These are phyloP conservation scores for Tenthredo distinguenda DNA, from an alignment of 2,888 invertebrate genomes.

Conservation along the genomic window DNA sequence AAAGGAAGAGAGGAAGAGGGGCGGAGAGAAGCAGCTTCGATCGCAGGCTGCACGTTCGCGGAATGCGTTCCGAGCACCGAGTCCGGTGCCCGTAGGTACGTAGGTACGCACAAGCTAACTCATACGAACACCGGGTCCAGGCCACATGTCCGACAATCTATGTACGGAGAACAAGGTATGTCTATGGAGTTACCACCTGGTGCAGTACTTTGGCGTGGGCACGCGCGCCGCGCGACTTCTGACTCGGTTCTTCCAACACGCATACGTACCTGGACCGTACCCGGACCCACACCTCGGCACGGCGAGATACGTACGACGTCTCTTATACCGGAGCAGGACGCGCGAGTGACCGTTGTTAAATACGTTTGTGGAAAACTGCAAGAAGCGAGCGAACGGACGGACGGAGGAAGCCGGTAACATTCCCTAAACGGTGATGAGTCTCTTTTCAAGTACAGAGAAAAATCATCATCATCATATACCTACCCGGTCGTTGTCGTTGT, in stretches of 20 bases:
- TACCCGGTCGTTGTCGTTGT: no score
- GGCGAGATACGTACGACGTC: not conserved
- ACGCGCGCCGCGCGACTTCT: constrained; percentile 51
- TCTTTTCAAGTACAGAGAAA: constrained; percentile 14
- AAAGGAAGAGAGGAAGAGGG: not conserved
- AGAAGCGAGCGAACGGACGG: constrained; percentile 57
- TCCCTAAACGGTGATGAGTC: constrained; percentile 34
- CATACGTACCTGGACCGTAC: constrained; percentile 15
- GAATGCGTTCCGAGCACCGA: constrained; percentile 60
- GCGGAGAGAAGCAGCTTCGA: not conserved
- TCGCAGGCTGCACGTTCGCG: constrained; percentile 51
- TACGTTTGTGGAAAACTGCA: constrained; percentile 58
- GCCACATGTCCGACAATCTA: constrained; percentile 62
- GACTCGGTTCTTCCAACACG: constrained; percentile 44
- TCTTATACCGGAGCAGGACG: not conserved
- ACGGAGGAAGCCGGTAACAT: not conserved
- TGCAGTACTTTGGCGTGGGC: constrained; percentile 47
- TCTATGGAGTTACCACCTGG: constrained; percentile 50
- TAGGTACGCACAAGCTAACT: not conserved
- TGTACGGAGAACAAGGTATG: constrained; percentile 66
- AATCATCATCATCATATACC: not conserved
- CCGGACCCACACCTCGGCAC: not conserved
- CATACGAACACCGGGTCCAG: constrained; percentile 46
- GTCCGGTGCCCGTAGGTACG: constrained; percentile 58
- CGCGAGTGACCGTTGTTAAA: constrained; percentile 4